A percentile compares a stretch with the other conserved stretches of the same genome.
Evolutionary conservation across 1,140 invertebrate genomes (phyloP).

Genomic region (Drosophila carrolli): DNA sequence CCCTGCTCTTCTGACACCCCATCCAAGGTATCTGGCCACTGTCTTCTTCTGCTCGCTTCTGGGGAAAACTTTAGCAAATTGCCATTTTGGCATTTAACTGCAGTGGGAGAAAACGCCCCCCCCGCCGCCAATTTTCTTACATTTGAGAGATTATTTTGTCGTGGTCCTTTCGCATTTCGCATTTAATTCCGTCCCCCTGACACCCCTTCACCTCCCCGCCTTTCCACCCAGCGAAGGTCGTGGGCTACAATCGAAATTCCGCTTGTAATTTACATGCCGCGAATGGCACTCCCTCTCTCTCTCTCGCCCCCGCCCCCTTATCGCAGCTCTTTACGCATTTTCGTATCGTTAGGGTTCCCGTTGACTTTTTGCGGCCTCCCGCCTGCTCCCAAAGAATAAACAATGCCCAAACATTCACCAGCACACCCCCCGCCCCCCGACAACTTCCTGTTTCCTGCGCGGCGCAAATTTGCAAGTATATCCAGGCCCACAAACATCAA

Average conservation of each 20-base stretch:
- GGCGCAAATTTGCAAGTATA: conserved; percentile 40
- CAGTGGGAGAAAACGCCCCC: conserved; percentile 19
- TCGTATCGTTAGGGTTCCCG: conserved; percentile 46
- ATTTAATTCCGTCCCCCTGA: conserved; percentile 54
- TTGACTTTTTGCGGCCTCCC: conserved; percentile 35
- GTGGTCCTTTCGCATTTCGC: conserved; percentile 68
- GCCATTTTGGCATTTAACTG: conserved; percentile 74
- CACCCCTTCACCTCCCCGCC: neutral
- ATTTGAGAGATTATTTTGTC: conserved; percentile 79
- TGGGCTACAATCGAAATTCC: conserved; percentile 79
- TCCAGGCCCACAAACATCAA: conserved; percentile 57
- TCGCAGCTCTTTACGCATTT: conserved; percentile 27
- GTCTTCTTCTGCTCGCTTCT: conserved; percentile 41
- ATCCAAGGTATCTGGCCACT: conserved; percentile 24
- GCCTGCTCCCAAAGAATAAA: conserved; percentile 56
- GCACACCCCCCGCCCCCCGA: conserved; percentile 1
- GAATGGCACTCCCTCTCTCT: conserved; percentile 15
- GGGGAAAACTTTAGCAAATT: conserved; percentile 72
- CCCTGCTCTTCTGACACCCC: conserved; percentile 14
- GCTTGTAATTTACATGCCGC: conserved; percentile 71
- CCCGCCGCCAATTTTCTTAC: conserved; percentile 45
- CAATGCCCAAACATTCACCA: conserved; percentile 43
- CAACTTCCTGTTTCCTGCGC: conserved; percentile 74
- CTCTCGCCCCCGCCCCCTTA: neutral
- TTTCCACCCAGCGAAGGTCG: conserved; percentile 22